Percentiles rank a stretch among this genome's conserved stretches.
phyloP scores from a whole-genome alignment of 2,888 invertebrate genomes.

The Orthonevra nobilis region DNA sequence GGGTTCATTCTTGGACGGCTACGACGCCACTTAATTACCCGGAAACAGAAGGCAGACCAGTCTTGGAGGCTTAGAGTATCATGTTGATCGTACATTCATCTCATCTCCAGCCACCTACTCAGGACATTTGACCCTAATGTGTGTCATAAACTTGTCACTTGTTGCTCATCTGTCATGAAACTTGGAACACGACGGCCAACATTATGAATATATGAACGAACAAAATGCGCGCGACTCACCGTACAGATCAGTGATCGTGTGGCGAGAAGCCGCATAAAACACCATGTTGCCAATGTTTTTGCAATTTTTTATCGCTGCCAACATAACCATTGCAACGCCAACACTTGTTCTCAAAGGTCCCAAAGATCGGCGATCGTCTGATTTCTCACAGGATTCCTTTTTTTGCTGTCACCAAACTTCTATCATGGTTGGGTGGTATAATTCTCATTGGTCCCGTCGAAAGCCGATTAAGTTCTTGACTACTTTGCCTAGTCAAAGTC shows the following conservation, averaged over 20 bases:
- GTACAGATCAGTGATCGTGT: constrained; percentile 50
- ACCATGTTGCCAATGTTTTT: constrained; percentile 44
- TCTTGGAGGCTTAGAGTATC: constrained; percentile 31
- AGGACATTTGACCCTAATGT: constrained; percentile 62
- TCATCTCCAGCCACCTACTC: constrained; percentile 52
- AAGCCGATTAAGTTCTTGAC: constrained; percentile 62
- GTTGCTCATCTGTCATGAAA: constrained; percentile 62
- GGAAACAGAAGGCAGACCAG: constrained; percentile 61
- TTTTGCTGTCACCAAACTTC: constrained; percentile 51
- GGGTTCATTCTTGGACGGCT: constrained; percentile 22
- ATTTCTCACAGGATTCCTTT: constrained; percentile 15
- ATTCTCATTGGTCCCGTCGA: constrained; percentile 47
- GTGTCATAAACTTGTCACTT: constrained; percentile 70
- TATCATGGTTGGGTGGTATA: constrained; percentile 38
- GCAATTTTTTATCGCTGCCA: constrained; percentile 23
- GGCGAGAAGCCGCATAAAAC: constrained; percentile 56
- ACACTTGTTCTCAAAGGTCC: constrained; percentile 26
- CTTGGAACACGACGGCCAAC: constrained; percentile 15
- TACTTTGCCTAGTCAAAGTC: constrained; percentile 21
- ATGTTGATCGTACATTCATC: constrained; percentile 36
- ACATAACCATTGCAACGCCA: constrained; percentile 50
- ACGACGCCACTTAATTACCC: constrained; percentile 71
- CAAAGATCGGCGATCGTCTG: constrained; percentile 17
- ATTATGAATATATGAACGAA: too few species aligned
- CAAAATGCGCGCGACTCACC: too few species aligned